Conservation (phyloP, 2,888 invertebrate species). For the Aleiodes testaceus region DNA sequence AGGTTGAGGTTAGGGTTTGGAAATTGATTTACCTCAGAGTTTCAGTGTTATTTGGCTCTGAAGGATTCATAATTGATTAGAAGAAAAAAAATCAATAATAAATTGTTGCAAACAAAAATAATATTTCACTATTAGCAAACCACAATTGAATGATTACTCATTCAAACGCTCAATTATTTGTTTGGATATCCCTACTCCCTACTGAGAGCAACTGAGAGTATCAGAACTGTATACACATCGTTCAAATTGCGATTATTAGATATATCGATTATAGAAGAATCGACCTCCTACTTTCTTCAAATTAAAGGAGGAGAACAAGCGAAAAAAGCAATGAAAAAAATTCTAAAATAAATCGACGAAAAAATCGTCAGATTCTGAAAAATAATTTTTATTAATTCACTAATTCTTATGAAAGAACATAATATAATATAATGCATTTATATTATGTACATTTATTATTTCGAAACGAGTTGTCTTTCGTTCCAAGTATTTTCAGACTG, state of each 20-base stretch:
- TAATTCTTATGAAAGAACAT: background rate
- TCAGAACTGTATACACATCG: too few species aligned
- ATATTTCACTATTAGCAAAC: too few species aligned
- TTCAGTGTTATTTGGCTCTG: constrained; percentile 64
- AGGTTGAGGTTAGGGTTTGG: constrained; percentile 28
- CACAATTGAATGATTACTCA: background rate
- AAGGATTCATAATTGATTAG: constrained; percentile 59
- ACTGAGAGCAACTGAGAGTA: too few species aligned
- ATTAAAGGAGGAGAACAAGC: too few species aligned
- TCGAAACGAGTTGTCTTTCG: background rate
- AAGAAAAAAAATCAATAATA: background rate
- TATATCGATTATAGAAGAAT: too few species aligned
- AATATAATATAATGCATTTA: constrained; percentile 2
- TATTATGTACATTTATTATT: constrained; percentile 16
- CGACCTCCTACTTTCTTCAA: too few species aligned
- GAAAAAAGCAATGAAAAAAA: too few species aligned
- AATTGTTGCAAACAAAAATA: too few species aligned
- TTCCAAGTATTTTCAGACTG: background rate
- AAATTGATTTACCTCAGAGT: constrained; percentile 59
- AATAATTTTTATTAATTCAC: constrained; percentile 15
- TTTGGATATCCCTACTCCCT: too few species aligned
- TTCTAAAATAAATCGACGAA: too few species aligned
- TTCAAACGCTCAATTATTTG: background rate
- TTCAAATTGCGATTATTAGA: too few species aligned
- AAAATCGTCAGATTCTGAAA: background rate